Percentiles rank a stretch among this genome's conserved stretches.
These are phyloP conservation scores for Drepana falcataria DNA, from an alignment of 2,888 invertebrate species.

Conservation along the genomic window DNA sequence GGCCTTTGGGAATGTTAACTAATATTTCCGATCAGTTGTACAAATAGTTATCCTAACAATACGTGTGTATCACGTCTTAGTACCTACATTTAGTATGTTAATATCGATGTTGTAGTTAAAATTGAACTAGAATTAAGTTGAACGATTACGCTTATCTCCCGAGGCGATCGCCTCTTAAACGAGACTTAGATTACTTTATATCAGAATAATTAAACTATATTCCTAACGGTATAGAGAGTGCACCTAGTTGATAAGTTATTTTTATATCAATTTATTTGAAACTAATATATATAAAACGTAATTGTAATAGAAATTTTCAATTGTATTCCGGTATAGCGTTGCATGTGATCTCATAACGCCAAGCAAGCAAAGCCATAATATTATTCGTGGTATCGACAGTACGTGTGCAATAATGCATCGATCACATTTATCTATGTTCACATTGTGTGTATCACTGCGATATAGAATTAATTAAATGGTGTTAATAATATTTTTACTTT, in stretches of 20 bases:
- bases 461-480: slow-evolving; percentile 69
- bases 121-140: slow-evolving; percentile 58
- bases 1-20: no score
- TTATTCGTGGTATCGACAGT: slow-evolving; percentile 22
- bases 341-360: slow-evolving; percentile 64
- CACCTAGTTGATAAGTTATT: slow-evolving; percentile 62
- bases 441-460: slow-evolving; percentile 44
- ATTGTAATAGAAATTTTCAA: slow-evolving; percentile 44
- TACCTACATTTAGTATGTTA: no score
- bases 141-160: slow-evolving; percentile 72
- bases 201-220: slow-evolving; percentile 59
- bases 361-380: slow-evolving; percentile 24
- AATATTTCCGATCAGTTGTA: no score
- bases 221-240: slow-evolving; percentile 26
- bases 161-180: slow-evolving; percentile 66
- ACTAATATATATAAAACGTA: slow-evolving; percentile 54
- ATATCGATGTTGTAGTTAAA: slow-evolving; percentile 33
- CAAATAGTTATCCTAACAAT: slow-evolving; percentile 20
- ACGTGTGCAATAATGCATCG: slow-evolving; percentile 62
- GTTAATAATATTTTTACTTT: slow-evolving; percentile 49
- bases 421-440: slow-evolving; percentile 51
- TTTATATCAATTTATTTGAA: slow-evolving; percentile 70
- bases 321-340: slow-evolving; percentile 47
- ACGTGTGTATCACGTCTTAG: no score
- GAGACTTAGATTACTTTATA: slow-evolving; percentile 67